phyloP scores from a whole-genome alignment of 1,140 invertebrate genomes.

The Cryptotermes secundus region DNA sequence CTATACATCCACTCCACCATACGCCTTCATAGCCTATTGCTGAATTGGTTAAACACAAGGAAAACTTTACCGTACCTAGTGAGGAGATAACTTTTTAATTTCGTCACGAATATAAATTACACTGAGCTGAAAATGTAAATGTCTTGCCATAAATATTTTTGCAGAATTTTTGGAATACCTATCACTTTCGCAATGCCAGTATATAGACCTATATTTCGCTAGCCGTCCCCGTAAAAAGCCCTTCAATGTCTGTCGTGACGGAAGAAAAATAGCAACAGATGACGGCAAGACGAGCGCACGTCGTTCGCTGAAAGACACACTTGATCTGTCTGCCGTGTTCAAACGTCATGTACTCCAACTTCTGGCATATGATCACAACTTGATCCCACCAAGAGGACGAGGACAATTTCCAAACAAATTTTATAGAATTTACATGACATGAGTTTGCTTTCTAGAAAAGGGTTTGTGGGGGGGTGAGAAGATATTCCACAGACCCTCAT shows the following conservation, averaged over 20 bases:
- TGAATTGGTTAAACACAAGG: no score
- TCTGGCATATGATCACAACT: neutral
- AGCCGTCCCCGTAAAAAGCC: neutral
- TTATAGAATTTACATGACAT: constrained; percentile 20
- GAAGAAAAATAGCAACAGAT: neutral
- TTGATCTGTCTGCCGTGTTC: neutral
- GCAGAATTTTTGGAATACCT: no score
- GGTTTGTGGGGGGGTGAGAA: neutral
- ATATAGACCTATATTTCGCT: no score
- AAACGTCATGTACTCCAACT: neutral
- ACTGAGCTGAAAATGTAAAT: no score
- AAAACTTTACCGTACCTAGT: no score
- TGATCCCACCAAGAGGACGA: neutral
- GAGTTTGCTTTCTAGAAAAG: constrained; percentile 8
- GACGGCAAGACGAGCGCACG: neutral
- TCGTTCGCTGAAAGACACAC: neutral
- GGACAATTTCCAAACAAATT: neutral
- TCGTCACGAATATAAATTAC: no score
- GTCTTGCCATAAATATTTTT: no score
- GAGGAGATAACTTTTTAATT: no score
- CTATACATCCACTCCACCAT: no score
- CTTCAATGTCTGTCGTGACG: neutral
- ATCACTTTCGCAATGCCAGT: no score
- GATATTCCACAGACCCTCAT: neutral
- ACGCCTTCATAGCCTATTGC: no score